Conservation (phyloP, 2,797 vertebrate genomes). For the Crax fasciolata region DNA sequence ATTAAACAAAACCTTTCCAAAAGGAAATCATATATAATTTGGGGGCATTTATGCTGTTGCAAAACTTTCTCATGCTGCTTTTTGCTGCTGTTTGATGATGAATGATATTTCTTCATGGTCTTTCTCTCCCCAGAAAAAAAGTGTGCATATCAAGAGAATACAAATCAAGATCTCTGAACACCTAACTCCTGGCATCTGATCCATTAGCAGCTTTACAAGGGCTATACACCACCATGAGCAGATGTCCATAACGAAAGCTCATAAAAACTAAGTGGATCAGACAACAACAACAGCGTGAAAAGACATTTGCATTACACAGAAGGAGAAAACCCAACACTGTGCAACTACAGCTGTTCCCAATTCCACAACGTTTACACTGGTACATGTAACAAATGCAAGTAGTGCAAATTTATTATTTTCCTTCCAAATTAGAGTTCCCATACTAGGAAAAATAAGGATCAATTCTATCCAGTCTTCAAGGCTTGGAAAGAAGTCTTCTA, state of each 20-base stretch:
- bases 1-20: not conserved
- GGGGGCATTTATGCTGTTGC: not conserved
- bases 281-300: not conserved
- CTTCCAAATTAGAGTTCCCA: not conserved
- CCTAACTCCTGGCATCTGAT: not conserved
- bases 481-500: not conserved
- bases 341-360: not conserved
- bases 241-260: not conserved
- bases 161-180: not conserved
- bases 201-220: not conserved
- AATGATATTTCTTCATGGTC: not conserved
- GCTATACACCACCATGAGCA: not conserved
- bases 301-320: not conserved
- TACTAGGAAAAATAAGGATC: not conserved
- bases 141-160: not conserved
- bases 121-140: not conserved
- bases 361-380: not conserved
- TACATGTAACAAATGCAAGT: not conserved
- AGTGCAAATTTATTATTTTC: not conserved
- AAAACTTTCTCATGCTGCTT: constrained; percentile 21
- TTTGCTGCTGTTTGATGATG: not conserved
- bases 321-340: not conserved
- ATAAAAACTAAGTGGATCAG: constrained; percentile 19
- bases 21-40: not conserved
- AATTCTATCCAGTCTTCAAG: not conserved